Conservation (phyloP, 2,797 vertebrate genomes). For the Lindbergichthys nudifrons region DNA sequence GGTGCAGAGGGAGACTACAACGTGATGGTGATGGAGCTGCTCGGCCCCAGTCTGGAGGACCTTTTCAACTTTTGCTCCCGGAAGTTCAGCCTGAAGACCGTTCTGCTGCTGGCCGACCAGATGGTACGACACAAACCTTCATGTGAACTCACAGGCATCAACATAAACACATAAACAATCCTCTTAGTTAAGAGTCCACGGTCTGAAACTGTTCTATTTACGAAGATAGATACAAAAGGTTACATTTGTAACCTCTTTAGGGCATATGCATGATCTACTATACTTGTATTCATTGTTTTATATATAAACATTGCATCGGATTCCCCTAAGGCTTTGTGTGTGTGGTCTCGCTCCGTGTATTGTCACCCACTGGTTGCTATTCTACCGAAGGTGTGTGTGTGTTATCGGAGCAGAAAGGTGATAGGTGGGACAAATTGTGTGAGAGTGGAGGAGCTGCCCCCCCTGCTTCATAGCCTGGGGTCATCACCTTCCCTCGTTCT, state of each 20-base stretch:
- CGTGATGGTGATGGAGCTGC: constrained; percentile 98
- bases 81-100: constrained; percentile 98
- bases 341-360: too few relatives aligned
- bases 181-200: background rate
- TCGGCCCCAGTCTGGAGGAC: constrained; percentile 96
- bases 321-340: constrained; percentile 24
- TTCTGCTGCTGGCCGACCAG: constrained; percentile 96
- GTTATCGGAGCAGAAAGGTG: too few relatives aligned
- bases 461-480: too few relatives aligned
- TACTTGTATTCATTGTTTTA: constrained; percentile 26
- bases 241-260: constrained; percentile 4
- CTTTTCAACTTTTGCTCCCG: constrained; percentile 98
- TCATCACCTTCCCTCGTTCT: constrained; percentile 29
- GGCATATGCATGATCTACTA: constrained; percentile 31
- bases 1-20: constrained; percentile 98
- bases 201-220: background rate
- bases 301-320: constrained; percentile 20
- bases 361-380: too few relatives aligned
- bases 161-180: background rate
- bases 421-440: too few relatives aligned
- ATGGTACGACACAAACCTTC: constrained; percentile 85
- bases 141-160: background rate
- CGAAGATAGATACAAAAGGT: background rate
- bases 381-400: too few relatives aligned
- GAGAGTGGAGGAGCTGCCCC: too few relatives aligned